phyloP scores from a whole-genome alignment of 2,888 invertebrate genomes.

The Sinelater perroti region DNA sequence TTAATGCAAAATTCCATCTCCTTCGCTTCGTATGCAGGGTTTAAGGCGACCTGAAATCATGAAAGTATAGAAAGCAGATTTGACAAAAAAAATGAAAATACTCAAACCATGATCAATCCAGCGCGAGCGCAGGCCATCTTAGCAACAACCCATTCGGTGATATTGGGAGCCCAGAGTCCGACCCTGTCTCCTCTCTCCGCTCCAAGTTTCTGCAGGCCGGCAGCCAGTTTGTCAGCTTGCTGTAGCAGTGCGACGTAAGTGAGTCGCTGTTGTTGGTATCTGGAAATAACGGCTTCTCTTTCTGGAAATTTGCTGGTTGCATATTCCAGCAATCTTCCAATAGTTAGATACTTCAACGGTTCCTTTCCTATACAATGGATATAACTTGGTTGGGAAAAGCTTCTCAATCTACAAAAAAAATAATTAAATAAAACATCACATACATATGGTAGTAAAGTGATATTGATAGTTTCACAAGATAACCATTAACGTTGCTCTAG shows the following conservation, averaged over 20 bases:
- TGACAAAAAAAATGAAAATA: background rate
- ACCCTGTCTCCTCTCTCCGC: slow-evolving; percentile 76
- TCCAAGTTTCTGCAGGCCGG: slow-evolving; percentile 73
- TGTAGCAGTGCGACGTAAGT: slow-evolving; percentile 64
- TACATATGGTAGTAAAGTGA: too few relatives aligned
- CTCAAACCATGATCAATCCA: slow-evolving; percentile 74
- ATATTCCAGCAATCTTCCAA: slow-evolving; percentile 67
- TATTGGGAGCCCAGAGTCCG: slow-evolving; percentile 84
- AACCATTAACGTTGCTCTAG: too few relatives aligned
- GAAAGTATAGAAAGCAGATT: background rate
- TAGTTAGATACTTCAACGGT: slow-evolving; percentile 64
- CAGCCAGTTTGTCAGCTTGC: slow-evolving; percentile 74
- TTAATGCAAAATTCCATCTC: slow-evolving; percentile 79
- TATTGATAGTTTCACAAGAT: too few relatives aligned
- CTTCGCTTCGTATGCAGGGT: slow-evolving; percentile 74
- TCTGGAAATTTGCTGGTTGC: slow-evolving; percentile 65
- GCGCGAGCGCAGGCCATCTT: slow-evolving; percentile 74
- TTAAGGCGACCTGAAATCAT: slow-evolving; percentile 73
- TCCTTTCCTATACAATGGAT: slow-evolving; percentile 61
- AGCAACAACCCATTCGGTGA: slow-evolving; percentile 77
- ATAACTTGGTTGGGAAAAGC: slow-evolving; percentile 60
- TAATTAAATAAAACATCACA: too few relatives aligned
- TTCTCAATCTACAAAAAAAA: too few relatives aligned
- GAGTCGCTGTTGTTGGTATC: slow-evolving; percentile 64
- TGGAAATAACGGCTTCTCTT: slow-evolving; percentile 67